phyloP scores from a whole-genome alignment of 2,113 vertebrate genomes.

The Tragelaphus buxtoni region DNA sequence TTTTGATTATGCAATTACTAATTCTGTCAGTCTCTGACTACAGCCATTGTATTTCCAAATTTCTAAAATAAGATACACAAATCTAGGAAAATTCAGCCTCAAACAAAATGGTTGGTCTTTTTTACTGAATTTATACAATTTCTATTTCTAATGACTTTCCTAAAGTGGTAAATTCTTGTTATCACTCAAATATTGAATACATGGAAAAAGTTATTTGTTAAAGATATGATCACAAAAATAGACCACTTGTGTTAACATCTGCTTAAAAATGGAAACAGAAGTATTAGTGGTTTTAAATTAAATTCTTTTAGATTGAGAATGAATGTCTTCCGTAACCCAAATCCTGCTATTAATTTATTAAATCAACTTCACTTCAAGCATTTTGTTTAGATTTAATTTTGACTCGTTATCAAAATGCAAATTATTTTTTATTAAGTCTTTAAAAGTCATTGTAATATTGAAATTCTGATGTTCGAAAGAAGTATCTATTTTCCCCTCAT shows the following conservation, averaged over 20 bases:
- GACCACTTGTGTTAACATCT: too few relatives aligned
- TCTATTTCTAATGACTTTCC: neutral
- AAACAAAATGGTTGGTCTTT: neutral
- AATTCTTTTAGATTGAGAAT: neutral
- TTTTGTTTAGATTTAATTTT: conserved; percentile 61
- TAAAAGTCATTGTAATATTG: conserved; percentile 51
- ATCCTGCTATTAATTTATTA: neutral
- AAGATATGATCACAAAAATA: too few relatives aligned
- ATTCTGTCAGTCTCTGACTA: neutral
- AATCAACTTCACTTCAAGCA: neutral
- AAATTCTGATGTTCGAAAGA: conserved; percentile 23
- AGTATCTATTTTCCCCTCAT: conserved; percentile 12
- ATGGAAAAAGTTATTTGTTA: too few relatives aligned
- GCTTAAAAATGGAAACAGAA: neutral
- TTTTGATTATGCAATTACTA: neutral
- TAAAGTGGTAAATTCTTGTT: too few relatives aligned
- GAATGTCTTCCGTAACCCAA: neutral
- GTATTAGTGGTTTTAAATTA: neutral
- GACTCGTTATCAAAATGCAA: conserved; percentile 47
- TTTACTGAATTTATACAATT: neutral
- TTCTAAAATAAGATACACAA: neutral
- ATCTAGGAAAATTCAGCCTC: neutral
- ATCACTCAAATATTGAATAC: too few relatives aligned
- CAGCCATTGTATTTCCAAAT: neutral
- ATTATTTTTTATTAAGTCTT: conserved; percentile 19